Conservation (phyloP, 1,140 invertebrate species). For the Dendroctonus valens region DNA sequence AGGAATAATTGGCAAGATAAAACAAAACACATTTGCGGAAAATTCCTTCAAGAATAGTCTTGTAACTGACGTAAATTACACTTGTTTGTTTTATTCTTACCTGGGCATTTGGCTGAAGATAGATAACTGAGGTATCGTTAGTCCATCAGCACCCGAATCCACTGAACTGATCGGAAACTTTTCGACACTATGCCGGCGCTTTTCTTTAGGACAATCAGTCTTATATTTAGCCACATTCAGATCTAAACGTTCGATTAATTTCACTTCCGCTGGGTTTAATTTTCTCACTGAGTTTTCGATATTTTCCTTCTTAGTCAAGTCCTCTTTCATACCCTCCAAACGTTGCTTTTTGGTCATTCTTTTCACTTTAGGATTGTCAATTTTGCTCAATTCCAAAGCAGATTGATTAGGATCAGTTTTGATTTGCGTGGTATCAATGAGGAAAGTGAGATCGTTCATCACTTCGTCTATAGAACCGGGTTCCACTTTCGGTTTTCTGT, state of each 20-base stretch:
- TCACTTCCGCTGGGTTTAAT: slow-evolving; percentile 38
- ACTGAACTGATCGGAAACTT: slow-evolving; percentile 41
- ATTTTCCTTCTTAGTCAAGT: slow-evolving; percentile 44
- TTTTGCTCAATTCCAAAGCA: slow-evolving; percentile 35
- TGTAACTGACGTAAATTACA: too few relatives aligned
- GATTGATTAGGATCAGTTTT: slow-evolving; percentile 39
- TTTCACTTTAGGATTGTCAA: slow-evolving; percentile 29
- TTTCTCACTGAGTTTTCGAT: slow-evolving; percentile 42
- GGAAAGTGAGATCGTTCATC: slow-evolving; percentile 42
- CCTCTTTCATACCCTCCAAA: slow-evolving; percentile 35
- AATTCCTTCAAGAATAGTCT: too few relatives aligned
- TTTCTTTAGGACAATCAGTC: slow-evolving; percentile 36
- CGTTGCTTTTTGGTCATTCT: slow-evolving; percentile 39
- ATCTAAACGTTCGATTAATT: slow-evolving; percentile 48
- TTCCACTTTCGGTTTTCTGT: slow-evolving; percentile 36
- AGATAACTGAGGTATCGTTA: slow-evolving; percentile 18
- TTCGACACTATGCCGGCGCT: slow-evolving; percentile 48
- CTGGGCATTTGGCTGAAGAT: slow-evolving; percentile 40
- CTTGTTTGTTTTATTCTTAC: slow-evolving; percentile 6
- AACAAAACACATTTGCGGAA: not conserved
- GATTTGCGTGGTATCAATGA: slow-evolving; percentile 40
- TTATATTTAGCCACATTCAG: slow-evolving; percentile 45
- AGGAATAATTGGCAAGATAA: not conserved
- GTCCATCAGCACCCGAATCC: slow-evolving; percentile 30
- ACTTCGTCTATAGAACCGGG: slow-evolving; percentile 42